Evolutionary conservation across 2,797 vertebrate genomes (phyloP).

Genomic region (Odontamblyopus lacepedii): DNA sequence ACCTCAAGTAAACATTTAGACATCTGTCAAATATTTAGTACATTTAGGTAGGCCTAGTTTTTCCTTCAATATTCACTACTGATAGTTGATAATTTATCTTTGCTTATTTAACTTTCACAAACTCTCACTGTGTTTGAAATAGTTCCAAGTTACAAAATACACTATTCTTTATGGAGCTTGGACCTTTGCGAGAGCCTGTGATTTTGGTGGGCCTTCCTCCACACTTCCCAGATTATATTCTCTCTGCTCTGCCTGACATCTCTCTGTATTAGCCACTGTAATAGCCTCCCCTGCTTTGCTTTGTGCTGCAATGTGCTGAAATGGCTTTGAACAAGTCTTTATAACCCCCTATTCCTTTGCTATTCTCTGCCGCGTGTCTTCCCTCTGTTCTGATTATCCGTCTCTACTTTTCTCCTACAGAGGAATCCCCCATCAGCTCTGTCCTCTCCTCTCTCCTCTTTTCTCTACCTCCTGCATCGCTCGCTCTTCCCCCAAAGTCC

Average conservation of each 20-base stretch:
- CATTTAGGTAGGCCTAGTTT: no score
- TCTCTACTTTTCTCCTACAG: conserved; percentile 31
- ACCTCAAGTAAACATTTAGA: no score
- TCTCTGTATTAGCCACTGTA: conserved; percentile 34
- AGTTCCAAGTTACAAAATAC: background rate
- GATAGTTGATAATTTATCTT: conserved; percentile 29
- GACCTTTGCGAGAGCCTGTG: conserved; percentile 41
- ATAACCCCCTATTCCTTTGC: conserved; percentile 23
- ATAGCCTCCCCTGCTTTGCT: conserved; percentile 48
- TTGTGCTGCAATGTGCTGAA: conserved; percentile 55
- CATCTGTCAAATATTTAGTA: no score
- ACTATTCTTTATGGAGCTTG: conserved; percentile 8
- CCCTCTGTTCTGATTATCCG: conserved; percentile 31
- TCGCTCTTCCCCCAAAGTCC: conserved; percentile 40
- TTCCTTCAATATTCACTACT: conserved; percentile 26
- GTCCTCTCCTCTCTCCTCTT: conserved; percentile 25
- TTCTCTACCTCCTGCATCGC: conserved; percentile 31
- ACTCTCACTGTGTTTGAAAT: background rate
- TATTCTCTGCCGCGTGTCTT: conserved; percentile 28
- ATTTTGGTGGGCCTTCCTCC: conserved; percentile 35
- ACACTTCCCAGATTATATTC: conserved; percentile 47
- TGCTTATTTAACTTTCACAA: background rate
- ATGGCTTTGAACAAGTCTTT: conserved; percentile 47
- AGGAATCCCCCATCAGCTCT: conserved; percentile 27
- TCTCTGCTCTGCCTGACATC: conserved; percentile 39